phyloP scores from a whole-genome alignment of 2,797 vertebrate genomes.

The Rhincodon typus region DNA sequence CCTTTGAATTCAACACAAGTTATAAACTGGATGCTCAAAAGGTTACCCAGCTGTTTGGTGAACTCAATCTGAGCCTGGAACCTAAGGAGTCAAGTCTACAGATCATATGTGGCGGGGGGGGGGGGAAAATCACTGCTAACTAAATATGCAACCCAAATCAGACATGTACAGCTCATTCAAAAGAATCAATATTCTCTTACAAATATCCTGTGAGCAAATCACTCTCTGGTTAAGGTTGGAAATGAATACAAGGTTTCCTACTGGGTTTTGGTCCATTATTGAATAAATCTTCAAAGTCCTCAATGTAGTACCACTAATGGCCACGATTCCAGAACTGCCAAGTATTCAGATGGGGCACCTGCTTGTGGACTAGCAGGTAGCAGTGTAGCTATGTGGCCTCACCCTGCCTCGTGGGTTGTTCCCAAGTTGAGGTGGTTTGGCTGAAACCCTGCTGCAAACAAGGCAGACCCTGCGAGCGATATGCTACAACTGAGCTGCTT shows the following conservation, averaged over 20 bases:
- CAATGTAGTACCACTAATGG: too few relatives aligned
- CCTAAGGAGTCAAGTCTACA: not conserved
- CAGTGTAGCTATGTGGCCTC: not conserved
- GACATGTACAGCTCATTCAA: not conserved
- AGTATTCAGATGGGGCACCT: too few relatives aligned
- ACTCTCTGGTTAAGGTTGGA: not conserved
- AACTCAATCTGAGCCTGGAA: not conserved
- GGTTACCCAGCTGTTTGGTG: not conserved
- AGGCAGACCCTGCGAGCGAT: not conserved
- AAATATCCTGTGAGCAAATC: not conserved
- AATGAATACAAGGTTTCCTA: not conserved
- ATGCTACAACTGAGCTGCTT: not conserved
- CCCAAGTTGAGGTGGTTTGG: not conserved
- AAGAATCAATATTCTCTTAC: not conserved
- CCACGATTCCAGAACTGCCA: too few relatives aligned
- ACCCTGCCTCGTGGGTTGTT: not conserved
- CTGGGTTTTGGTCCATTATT: not conserved
- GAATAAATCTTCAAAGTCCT: too few relatives aligned
- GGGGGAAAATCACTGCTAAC: not conserved
- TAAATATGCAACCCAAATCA: not conserved
- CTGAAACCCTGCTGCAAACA: not conserved
- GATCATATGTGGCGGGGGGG: not conserved
- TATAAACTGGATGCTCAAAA: not conserved
- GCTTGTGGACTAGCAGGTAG: not conserved
- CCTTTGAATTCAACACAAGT: not conserved